Conservation (phyloP, 2,888 invertebrate species). For the Subacronicta megacephala region DNA sequence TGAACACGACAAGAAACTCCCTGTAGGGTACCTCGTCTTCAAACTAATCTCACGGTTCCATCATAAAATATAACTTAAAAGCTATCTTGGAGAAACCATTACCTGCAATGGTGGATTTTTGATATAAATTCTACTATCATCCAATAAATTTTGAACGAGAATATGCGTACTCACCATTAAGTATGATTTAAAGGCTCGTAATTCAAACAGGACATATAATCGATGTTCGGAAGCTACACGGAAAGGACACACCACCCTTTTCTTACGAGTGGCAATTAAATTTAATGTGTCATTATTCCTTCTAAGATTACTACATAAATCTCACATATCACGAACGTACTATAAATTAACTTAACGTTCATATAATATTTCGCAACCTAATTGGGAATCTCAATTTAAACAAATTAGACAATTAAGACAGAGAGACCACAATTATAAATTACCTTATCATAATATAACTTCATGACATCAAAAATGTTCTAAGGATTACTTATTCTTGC, state of each 20-base stretch:
- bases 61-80: constrained; percentile 58
- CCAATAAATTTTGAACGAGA: constrained; percentile 80
- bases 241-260: constrained; percentile 65
- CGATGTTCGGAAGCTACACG: constrained; percentile 73
- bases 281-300: constrained; percentile 46
- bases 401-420: too few species aligned
- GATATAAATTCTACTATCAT: constrained; percentile 76
- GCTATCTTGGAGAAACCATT: constrained; percentile 64
- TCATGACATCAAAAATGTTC: too few species aligned
- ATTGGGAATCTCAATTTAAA: too few species aligned
- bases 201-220: constrained; percentile 78
- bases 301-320: constrained; percentile 33
- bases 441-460: too few species aligned
- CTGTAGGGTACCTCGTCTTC: constrained; percentile 36
- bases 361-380: too few species aligned
- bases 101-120: constrained; percentile 70
- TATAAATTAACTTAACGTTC: too few species aligned
- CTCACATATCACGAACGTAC: too few species aligned
- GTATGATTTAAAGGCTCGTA: constrained; percentile 82
- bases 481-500: not conserved
- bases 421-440: too few species aligned
- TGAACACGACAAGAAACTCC: not conserved
- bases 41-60: constrained; percentile 42
- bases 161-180: constrained; percentile 86
- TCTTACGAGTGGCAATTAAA: constrained; percentile 52